Base-by-base conservation (phyloP, 1,140 invertebrate species). In the Drosophila bifasciata region DNA sequence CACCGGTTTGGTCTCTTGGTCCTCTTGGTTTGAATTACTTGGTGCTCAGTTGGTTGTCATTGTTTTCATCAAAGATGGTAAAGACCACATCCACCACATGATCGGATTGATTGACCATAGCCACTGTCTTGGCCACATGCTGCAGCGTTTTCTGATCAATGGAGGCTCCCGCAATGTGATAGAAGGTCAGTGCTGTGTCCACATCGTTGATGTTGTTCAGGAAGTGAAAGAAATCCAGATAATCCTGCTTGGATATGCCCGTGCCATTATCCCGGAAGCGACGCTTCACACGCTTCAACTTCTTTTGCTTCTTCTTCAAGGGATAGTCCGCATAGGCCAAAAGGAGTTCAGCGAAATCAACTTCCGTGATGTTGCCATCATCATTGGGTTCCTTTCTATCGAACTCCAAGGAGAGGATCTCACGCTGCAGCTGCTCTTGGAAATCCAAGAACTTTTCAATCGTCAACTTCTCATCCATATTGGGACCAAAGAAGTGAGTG, bases 31-130 rank as follows among this genome's bases (percentile, higher is more conserved):
- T 97, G 92, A 99, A 99, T 92, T 99, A 99, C 44, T 97, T 95
- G 93, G 99, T 99, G 90, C 98, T 99, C 11, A 99, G 93, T 86
- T 99, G 97, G 3, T 98, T 98, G 93, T 99, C 99, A 95, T 98
- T 95, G 91, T 99, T 99, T 92, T 99, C 99, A 93, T 99, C 99
- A 92, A 99, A 99, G 53, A 99, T 96, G 0, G 98, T 98, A 90
- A 99, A 99, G 16, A 99, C 97, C 3, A 99, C 97, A 93, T 99
- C 96, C 36, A 99, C 96, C 2, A 99, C 95, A 91, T 99, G 98
- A 91, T 99, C 97, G 53, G 95, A 94, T 0, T 99, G 92, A 78
- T 99, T 96, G 0, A 99, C 97, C 91, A 98, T 95, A 1, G 98
- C 98, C 0, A 99, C 98, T 16, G 98, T 99, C 92, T 96, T 96